Base-by-base conservation (phyloP, 2,797 vertebrate genomes). In the Pangasius larnaudii region DNA sequence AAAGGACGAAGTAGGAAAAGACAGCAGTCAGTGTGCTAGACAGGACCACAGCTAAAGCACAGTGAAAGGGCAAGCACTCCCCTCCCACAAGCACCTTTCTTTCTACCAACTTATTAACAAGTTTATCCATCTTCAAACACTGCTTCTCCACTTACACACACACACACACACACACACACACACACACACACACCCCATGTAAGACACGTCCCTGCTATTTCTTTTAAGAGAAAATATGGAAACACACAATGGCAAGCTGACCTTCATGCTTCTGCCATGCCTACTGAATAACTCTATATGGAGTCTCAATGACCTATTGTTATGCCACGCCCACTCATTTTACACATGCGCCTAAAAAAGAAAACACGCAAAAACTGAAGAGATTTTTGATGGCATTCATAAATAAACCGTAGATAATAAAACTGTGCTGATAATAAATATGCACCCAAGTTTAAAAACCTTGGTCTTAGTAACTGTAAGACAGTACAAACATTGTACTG, bases 11-110 rank as follows among this genome's bases (percentile, higher is more conserved):
- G 59, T 42, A 77, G 61, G 67, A 46, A 74, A 78, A 86, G 88
- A 53, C 78, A 78, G 67, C 77, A 79, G 56, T 91, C 90, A 89
- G n/a, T 87, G 67, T 79, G 85, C 91, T 91, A 85, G 80, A 94
- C 94, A 94, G 93, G 94, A 89, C 89, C 89, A 72, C 63, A 1
- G 13, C 89, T 91, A 93, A 95, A 53, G 94, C 92, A 95, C 27
- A 33, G 65, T 2, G 65, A 71, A 71, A 39, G 33, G 33, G 33
- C 67, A 71, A 39, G 3, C 11, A 65, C 63, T 30, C 27, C 10
- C 27, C 61, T 63, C 27, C 27, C 61, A 93, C 92, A 94, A 86
- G 82, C 67, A 89, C 89, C 71, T 89, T 89, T 87, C 82, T 86
- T 58, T 89, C 84, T 88, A 77, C 86, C 71, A 86, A 87, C 56